Conservation (phyloP, 2,888 invertebrate species). For the Scrobipalpa costella region DNA sequence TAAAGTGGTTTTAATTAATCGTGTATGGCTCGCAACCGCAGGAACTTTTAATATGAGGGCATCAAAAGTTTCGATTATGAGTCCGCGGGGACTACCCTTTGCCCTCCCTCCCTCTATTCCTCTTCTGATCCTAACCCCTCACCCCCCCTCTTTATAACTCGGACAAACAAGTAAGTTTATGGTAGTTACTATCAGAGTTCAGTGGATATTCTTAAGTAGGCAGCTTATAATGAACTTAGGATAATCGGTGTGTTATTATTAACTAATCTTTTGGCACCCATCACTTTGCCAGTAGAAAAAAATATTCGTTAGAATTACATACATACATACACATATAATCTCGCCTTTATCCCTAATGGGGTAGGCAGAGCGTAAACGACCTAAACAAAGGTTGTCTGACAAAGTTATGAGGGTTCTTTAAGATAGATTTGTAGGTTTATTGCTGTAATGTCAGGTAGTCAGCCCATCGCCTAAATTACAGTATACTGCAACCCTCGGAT, state of each 20-base stretch:
- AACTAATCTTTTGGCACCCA: neutral
- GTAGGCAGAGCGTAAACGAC: no score
- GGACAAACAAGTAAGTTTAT: neutral
- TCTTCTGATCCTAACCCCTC: neutral
- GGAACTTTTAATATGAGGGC: constrained; percentile 3
- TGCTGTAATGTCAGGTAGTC: no score
- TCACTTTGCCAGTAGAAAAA: no score
- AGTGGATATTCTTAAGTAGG: constrained; percentile 6
- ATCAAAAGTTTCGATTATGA: constrained; percentile 4
- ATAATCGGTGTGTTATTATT: neutral
- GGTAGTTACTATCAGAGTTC: constrained; percentile 7
- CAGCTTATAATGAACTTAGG: neutral
- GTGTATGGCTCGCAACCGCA: neutral
- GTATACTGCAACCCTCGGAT: no score
- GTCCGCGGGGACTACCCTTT: constrained; percentile 5
- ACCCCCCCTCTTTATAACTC: neutral
- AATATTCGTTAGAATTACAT: no score
- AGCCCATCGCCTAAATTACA: no score
- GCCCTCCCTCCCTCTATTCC: no score
- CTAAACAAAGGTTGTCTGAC: no score
- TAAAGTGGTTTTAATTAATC: constrained; percentile 8
- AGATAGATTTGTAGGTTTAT: no score
- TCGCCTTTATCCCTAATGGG: no score
- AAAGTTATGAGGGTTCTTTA: no score
- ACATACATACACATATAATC: no score